Conservation (phyloP, 2,797 vertebrate species). For the Hybognathus amarus region DNA sequence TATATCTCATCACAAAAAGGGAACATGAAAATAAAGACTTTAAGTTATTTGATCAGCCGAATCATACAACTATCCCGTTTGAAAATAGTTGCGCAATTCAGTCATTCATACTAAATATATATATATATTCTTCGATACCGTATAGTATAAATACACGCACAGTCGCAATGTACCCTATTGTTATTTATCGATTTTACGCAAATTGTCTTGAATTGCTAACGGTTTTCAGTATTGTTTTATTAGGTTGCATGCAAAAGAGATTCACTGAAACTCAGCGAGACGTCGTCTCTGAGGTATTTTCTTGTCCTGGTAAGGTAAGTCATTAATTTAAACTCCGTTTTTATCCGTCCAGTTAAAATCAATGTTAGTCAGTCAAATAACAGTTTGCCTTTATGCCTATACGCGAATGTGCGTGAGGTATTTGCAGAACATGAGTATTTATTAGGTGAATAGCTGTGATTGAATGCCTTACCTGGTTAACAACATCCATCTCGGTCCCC, state of each 20-base stretch:
- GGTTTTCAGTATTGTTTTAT: background rate
- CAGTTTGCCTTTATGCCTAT: background rate
- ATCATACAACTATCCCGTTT: background rate
- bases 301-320: background rate
- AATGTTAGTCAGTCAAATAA: background rate
- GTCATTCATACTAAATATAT: background rate
- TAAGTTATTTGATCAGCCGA: background rate
- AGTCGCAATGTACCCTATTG: background rate
- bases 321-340: background rate
- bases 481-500: constrained; percentile 71
- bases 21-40: background rate
- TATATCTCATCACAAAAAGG: background rate
- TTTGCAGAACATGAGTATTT: background rate
- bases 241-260: background rate
- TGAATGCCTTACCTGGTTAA: constrained; percentile 66
- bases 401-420: background rate
- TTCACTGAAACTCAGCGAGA: constrained; percentile 10
- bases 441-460: constrained; percentile 24
- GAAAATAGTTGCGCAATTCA: constrained; percentile 3
- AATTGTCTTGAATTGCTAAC: background rate
- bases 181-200: background rate
- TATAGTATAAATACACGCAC: constrained; percentile 3
- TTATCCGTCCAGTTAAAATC: background rate
- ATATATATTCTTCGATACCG: background rate
- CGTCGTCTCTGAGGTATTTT: background rate